Percentiles rank a stretch among this genome's conserved stretches.
phyloP scores from a whole-genome alignment of 2,797 vertebrate genomes.

The Pangasius sanitwongsei region DNA sequence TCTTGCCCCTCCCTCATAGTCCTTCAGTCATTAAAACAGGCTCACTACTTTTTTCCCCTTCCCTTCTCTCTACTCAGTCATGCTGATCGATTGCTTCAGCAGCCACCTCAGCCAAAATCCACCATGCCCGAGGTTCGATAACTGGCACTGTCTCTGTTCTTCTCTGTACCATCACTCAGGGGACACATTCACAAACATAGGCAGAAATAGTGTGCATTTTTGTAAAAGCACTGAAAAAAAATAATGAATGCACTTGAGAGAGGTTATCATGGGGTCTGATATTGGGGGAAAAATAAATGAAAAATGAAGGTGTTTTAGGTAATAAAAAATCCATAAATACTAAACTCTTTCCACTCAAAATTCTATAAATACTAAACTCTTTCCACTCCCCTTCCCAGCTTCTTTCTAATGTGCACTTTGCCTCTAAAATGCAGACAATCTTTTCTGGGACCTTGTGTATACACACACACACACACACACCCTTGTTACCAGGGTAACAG shows the following conservation, averaged over 20 bases:
- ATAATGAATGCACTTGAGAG: slow-evolving; percentile 24
- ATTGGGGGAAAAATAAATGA: neutral
- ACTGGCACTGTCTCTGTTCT: slow-evolving; percentile 36
- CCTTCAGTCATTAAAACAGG: slow-evolving; percentile 43
- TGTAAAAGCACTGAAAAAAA: slow-evolving; percentile 8
- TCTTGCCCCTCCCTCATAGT: slow-evolving; percentile 24
- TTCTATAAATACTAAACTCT: slow-evolving; percentile 16
- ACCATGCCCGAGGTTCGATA: slow-evolving; percentile 43
- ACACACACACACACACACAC: slow-evolving; percentile 39
- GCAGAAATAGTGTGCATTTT: neutral
- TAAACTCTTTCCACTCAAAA: slow-evolving; percentile 7
- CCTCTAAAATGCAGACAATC: slow-evolving; percentile 19
- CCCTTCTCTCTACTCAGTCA: slow-evolving; percentile 27
- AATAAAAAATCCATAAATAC: slow-evolving; percentile 27
- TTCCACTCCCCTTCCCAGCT: neutral
- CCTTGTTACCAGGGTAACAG: slow-evolving; percentile 62
- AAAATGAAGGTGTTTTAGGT: slow-evolving; percentile 9
- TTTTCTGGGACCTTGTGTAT: neutral
- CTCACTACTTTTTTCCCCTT: slow-evolving; percentile 21
- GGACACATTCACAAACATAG: slow-evolving; percentile 32
- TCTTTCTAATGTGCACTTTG: slow-evolving; percentile 8
- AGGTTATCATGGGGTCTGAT: slow-evolving; percentile 18
- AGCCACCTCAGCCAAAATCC: slow-evolving; percentile 47
- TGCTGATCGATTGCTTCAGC: slow-evolving; percentile 47
- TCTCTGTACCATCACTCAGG: slow-evolving; percentile 18